Conservation (phyloP, 2,797 vertebrate genomes). For the Oceanodroma leucorhoa region DNA sequence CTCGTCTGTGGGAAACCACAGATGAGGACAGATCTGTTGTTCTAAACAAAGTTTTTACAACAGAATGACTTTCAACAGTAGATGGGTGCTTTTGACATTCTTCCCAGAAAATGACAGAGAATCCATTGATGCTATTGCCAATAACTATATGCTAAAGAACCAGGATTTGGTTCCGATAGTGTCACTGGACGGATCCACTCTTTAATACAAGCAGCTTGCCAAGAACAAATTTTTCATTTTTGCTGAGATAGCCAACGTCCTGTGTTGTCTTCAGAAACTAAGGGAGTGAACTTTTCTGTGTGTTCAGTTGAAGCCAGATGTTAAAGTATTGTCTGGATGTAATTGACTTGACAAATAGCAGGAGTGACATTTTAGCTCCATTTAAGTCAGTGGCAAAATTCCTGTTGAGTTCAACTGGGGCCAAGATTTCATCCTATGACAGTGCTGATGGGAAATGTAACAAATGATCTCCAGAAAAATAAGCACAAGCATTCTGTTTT, state of each 20-base stretch:
- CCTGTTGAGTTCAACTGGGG: constrained; percentile 42
- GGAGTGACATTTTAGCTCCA: constrained; percentile 55
- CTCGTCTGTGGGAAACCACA: neutral
- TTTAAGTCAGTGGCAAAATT: constrained; percentile 49
- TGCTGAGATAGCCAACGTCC: neutral
- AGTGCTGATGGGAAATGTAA: neutral
- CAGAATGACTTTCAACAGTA: neutral
- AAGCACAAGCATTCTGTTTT: neutral
- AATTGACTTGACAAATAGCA: constrained; percentile 58
- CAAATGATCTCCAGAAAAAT: neutral
- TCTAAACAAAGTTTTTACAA: constrained; percentile 38
- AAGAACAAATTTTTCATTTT: neutral
- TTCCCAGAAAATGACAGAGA: constrained; percentile 13
- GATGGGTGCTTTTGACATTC: constrained; percentile 31
- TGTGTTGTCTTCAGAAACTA: neutral
- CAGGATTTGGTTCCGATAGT: neutral
- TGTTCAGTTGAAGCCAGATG: constrained; percentile 44
- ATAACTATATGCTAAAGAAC: neutral
- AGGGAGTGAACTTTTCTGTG: constrained; percentile 11
- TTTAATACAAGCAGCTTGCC: neutral
- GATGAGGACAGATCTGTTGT: neutral
- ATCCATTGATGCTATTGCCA: neutral
- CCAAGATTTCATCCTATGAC: constrained; percentile 23
- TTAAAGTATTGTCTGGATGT: constrained; percentile 50
- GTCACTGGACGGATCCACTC: neutral